Evolutionary conservation across 2,113 vertebrate genomes (phyloP), one percentile per base, ranked within the genome.

Genomic region (Chionis minor): DNA sequence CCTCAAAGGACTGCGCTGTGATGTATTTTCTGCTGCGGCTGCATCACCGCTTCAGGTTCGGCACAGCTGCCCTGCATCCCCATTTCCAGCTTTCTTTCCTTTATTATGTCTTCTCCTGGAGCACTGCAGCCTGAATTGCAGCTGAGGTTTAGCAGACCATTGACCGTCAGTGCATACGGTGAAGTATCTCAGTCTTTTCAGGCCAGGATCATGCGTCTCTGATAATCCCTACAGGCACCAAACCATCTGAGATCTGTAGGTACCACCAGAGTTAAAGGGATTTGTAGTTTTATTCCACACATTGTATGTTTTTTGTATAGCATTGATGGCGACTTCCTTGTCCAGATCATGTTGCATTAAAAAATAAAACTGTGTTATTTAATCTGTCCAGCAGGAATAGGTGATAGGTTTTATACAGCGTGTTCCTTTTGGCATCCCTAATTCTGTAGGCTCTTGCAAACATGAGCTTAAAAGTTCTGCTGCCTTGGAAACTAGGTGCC

Each of bases 401-500:
- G 52, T 79, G 84, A 67, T 15, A 12, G 54, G n/a, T 58, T 94
- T 96, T 95, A n/a, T 79, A n/a, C 33, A 70, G 52, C 1, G 3
- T 59, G 56, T 94, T 92, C 80, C 59, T 90, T 86, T 77, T 94
- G 88, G 65, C 77, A 61, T 89, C 77, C 4, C 19, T 65, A 75
- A 89, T 95, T 92, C 81, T 69, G 93, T 27, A 45, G 95, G 67
- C 69, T 91, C 81, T 65, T 89, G 70, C 66, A 92, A 96, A 79
- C n/a, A 59, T 0, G 1, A 85, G 47, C 30, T 88, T 83, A 52
- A 81, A 95, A 80, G n/a, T 94, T 80, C 69, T 67, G 83, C 90
- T 96, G 91, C 83, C 91, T 89, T 95, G 86, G 91, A 96, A 96
- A 92, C 91, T 84, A 58, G 80, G 95, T 96, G 92, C 88, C 95